Evolutionary conservation across 2,888 invertebrate species (phyloP).

Genomic region (Eledone cirrhosa): DNA sequence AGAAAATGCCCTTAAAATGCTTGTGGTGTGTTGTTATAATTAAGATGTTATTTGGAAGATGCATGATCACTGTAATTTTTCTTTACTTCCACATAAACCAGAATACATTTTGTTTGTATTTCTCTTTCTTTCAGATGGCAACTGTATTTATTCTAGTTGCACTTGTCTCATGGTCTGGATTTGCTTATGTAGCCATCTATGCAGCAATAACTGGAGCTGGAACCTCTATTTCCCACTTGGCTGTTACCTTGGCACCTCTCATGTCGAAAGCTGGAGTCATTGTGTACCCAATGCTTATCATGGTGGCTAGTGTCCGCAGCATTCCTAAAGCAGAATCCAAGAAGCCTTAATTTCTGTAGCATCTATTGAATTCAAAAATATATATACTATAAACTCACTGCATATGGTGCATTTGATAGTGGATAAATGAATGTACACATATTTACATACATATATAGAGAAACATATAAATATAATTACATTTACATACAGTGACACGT

Average conservation of each 20-base stretch:
- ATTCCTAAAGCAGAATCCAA: neutral
- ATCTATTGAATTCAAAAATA: no score
- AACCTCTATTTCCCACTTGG: neutral
- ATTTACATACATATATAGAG: no score
- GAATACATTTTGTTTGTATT: no score
- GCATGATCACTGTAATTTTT: no score
- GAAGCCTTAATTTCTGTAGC: no score
- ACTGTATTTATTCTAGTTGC: constrained; percentile 1
- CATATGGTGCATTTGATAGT: neutral
- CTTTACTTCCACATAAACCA: no score
- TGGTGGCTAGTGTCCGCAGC: neutral
- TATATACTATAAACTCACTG: neutral
- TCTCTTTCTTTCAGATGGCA: constrained; percentile 5
- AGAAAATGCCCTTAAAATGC: no score
- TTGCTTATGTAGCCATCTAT: neutral
- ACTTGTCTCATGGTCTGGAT: constrained; percentile 16
- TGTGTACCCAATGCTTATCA: neutral
- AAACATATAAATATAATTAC: no score
- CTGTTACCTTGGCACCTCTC: neutral
- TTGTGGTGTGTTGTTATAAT: no score
- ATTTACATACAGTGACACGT: no score
- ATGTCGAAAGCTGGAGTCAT: neutral
- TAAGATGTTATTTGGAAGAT: no score
- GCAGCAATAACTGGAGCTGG: neutral
- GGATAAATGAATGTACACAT: no score